Evolutionary conservation across 1,140 invertebrate genomes (phyloP).

Genomic region (Cydia amplana): DNA sequence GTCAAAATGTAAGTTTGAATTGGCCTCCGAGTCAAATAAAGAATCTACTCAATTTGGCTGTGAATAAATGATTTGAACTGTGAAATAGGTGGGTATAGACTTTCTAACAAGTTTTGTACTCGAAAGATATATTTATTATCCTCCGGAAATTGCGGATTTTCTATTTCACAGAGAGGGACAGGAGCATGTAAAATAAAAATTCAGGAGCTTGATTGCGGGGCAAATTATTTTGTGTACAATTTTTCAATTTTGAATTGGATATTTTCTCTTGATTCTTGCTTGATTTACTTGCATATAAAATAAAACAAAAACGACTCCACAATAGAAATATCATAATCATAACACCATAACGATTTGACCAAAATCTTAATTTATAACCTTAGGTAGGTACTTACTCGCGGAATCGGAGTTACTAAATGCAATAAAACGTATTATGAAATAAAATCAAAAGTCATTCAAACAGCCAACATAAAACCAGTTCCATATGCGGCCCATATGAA

Average conservation of each 20-base stretch:
- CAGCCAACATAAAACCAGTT: neutral
- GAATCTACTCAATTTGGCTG: neutral
- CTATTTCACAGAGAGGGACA: neutral
- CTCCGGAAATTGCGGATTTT: neutral
- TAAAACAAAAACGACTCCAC: too few species aligned
- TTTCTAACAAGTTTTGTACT: neutral
- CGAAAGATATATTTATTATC: neutral
- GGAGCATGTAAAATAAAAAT: neutral
- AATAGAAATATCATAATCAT: too few species aligned
- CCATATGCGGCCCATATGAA: neutral
- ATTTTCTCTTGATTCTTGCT: too few species aligned
- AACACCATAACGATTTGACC: neutral
- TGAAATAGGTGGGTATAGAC: neutral
- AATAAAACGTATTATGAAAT: neutral
- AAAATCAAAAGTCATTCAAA: neutral
- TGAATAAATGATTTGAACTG: neutral
- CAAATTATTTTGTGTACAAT: too few species aligned
- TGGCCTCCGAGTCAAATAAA: neutral
- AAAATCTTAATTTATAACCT: neutral
- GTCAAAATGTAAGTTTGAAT: too few species aligned
- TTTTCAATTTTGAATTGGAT: too few species aligned
- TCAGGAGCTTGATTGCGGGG: neutral
- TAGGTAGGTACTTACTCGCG: neutral
- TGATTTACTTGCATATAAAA: too few species aligned
- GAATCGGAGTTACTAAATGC: neutral